Evolutionary conservation across 2,797 vertebrate genomes (phyloP).

Genomic region (Agapornis canus): DNA sequence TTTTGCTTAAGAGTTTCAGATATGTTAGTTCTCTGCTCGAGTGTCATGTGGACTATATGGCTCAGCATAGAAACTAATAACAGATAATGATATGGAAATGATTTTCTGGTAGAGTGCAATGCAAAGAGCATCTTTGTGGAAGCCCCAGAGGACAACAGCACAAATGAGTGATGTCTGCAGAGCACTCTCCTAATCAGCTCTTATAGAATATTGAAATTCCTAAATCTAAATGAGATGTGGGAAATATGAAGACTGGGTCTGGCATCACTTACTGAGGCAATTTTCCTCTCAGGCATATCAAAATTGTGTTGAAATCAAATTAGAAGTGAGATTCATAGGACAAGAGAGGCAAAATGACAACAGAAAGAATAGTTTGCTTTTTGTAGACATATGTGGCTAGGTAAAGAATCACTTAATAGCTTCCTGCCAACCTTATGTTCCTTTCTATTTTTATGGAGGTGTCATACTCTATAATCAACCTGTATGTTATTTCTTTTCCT

Average conservation of each 20-base stretch:
- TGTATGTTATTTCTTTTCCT: neutral
- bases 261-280: neutral
- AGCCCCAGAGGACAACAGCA: neutral
- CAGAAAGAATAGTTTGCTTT: neutral
- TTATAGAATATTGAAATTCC: neutral
- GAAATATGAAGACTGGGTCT: neutral
- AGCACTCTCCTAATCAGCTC: neutral
- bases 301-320: neutral
- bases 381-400: fast-evolving
- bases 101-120: neutral
- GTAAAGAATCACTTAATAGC: neutral
- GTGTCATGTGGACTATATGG: neutral
- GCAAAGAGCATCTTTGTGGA: neutral
- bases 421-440: neutral
- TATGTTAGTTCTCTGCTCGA: neutral
- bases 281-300: neutral
- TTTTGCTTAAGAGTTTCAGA: neutral
- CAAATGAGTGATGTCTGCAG: neutral
- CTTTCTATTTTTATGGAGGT: neutral
- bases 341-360: neutral
- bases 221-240: neutral
- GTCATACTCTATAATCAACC: neutral
- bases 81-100: neutral
- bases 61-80: neutral
- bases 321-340: neutral